Base-by-base conservation (phyloP, 2,888 invertebrate genomes). In the Tinea semifulvella region DNA sequence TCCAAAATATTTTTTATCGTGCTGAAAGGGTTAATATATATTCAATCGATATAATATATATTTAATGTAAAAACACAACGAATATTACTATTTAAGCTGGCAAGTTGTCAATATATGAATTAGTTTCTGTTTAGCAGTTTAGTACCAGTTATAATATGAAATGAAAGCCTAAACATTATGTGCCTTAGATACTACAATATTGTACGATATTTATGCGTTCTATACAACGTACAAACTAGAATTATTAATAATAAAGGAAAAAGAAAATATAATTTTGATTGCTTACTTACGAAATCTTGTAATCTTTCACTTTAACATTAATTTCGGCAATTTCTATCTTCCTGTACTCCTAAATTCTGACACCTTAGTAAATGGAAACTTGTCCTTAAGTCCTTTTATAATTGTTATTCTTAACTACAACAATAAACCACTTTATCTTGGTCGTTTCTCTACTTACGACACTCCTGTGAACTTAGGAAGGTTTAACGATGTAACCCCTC, bases 161-260 rank as follows among this genome's bases (percentile, higher is more conserved):
- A 77, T 74, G 71, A 70, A 77, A 81, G 81, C 81, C 81, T 82
- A 82, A 77, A 82, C 73, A 79, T 81, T 81, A 81, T 79, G 82
- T 82, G 82, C 82, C 82, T 82, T 82, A 82, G 81, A 82, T 79
- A 77, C 79, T 81, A 82, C 82, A 82, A 81, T 82, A 81, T 81
- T 80, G 80, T 81, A 81, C 68, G 65, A 70, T 81, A 81, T 80
- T 75, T 76, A 79, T 75, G 76, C 79, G 77, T 79, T 79, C 76
- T 79, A 77, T 79, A 79, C 77, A 79, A 79, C 79, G 77, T 80
- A 76, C 80, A 74, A 76, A 79, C 68, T 80, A 79, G 80, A 76
- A n/a, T 49, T 40, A 25, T 44, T 46, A 46, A 31, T 39, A 39
- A 22, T 46, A 39, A 45, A 42, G 38, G 31, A 40, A 76, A 77